Base-by-base conservation (phyloP, 2,888 invertebrate genomes). In the Hoplodrina blanda region DNA sequence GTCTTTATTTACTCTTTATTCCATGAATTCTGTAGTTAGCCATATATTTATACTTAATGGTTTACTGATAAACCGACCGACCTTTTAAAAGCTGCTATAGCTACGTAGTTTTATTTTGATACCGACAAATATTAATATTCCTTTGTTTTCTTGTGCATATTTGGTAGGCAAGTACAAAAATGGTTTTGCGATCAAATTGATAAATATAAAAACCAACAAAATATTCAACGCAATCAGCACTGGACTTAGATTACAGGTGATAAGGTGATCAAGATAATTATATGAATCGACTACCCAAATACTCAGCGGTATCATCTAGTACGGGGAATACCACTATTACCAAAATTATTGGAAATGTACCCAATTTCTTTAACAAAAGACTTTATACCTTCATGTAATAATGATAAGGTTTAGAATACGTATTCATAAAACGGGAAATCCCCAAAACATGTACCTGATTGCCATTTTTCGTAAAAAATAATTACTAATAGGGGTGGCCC, bases 21-120 rank as follows among this genome's bases (percentile, higher is more conserved):
- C 41, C 11, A 41, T 2, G 41, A 13, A 13, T 13, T 3, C 4
- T 3, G 41, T 41, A 41, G 41, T 11, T 20, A 17, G 13, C 7
- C 30, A 41, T 63, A 4, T 33, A 17, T 33, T 20, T 54, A 8
- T 11, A 54, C n/a, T 20, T 33, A 0, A 20, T 20, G 20, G 46
- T 62, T 64, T 33, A 49, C 17, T 62, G 33, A 62, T 64, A 62
- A 49, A 62, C 30, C 11, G 7, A 10, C 15, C 11, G 19, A 41
- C 2, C 41, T 41, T 10, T 37, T 13, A 4, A 13, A 41, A 11
- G 41, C 41, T 41, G 37, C 10, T 11, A 37, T 37, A 2, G 37
- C 2, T 0, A 10, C 10, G 2, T 41, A 41, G 41, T 13, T 41
- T 41, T 41, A 41, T 11, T 41, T 13, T 41, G 41, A 41, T 13